Evolutionary conservation across 2,888 invertebrate species (phyloP), one percentile per base, ranked within the genome.

Genomic region (Tetranychus truncatus): DNA sequence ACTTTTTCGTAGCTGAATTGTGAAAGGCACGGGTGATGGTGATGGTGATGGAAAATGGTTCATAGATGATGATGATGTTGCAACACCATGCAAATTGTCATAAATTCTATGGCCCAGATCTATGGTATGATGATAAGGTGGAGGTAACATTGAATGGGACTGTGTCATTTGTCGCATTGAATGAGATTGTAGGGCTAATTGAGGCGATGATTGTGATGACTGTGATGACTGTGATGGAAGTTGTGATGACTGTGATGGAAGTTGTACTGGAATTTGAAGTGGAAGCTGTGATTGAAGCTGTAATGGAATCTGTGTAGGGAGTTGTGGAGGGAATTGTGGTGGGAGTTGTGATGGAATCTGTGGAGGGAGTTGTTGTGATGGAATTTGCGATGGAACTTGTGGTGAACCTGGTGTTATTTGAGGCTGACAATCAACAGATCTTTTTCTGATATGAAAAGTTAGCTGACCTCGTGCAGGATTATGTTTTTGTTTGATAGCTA

Each of bases 401-500:
- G 44, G 72, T 45, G n/a, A 24, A 2, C 24, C 3, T 72, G 4
- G 72, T 67, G 20, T 20, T 67, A 55, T 15, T 77, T 92, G 88
- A 78, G 91, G 92, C 83, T 90, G 90, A 81, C 91, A 89, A 83
- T 95, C 95, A 74, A 91, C 90, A 79, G 95, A 92, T 82, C 94
- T 88, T 82, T 93, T 87, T 82, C 94, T 88, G 83, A 96, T 92
- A 85, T 96, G 95, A 84, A 96, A 96, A 91, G 95, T 95, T 82
- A 96, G 91, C 81, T 93, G 93, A 84, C 95, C 95, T 83, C 89
- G 87, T 74, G 90, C 89, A 69, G 77, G 67, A 67, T 78, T 77
- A 76, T 79, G 79, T 46, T 78, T 76, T 71, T 77, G 76, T 69
- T 79, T 78, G 82, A 95, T 93, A 74, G 93, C 91, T 78, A 96